Base-by-base conservation (phyloP, 2,113 vertebrate species). In the Otocyon megalotis region DNA sequence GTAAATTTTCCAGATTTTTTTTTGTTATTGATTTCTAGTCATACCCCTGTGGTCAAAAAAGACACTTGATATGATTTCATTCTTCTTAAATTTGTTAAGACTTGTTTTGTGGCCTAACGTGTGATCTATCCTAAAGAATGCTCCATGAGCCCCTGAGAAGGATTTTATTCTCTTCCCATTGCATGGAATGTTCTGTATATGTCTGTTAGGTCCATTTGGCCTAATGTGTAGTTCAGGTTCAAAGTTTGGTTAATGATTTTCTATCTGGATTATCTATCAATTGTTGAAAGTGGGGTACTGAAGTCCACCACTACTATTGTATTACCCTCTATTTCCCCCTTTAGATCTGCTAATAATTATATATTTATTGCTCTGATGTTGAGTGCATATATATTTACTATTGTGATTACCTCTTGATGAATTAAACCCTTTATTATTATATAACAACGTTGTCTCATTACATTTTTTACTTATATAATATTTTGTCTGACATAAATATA, bases 51-150 rank as follows among this genome's bases (percentile, higher is more conserved):
- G 43, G 20, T 53, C 43, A 43, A 77, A 63, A 88, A 63, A 88
- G 37, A 79, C 62, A 77, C 8, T 12, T 63, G 37, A 35, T 63
- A 63, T 72, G 35, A 88, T 35, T 77, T 89, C 17, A 63, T 60
- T 62, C 30, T 90, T 77, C 19, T 79, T 77, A 77, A 77, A n/a
- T 16, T n/a, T 62, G 26, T 62, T 90, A 90, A 90, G 88, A 90
- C 43, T 90, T 53, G 62, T 63, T 89, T 76, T 77, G 58, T 35
- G 22, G 72, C 37, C 54, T 63, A 90, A 77, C 8, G 35, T 30
- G 15, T 53, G 43, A 69, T 43, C 56, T 62, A 43, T 67, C 37
- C 37, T 88, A 13, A 24, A 43, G 35, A 74, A 88, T 60, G 35
- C 17, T 88, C 20, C 37, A 26, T 50, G 72, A 79, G 20, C 14